Evolutionary conservation across 2,888 invertebrate genomes (phyloP).

Genomic region (Philopedon plagiatum): DNA sequence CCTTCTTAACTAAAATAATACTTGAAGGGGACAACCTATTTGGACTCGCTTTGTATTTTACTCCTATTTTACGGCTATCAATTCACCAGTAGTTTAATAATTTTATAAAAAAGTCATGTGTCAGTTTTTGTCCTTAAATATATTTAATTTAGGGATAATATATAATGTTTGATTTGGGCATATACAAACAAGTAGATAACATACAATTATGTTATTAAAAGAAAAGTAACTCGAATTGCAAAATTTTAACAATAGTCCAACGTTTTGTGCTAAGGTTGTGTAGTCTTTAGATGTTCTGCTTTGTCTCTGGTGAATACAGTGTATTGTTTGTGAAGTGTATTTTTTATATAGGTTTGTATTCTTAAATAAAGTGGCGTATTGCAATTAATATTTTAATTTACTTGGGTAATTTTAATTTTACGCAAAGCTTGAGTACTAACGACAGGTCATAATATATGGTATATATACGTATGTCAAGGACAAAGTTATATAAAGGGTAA

Average conservation of each 20-base stretch:
- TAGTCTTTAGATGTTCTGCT: neutral
- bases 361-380: neutral
- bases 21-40: too few species aligned
- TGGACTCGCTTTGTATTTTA: too few species aligned
- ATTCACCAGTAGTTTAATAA: neutral
- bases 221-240: neutral
- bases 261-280: neutral
- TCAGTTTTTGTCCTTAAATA: neutral
- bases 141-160: conserved; percentile 3
- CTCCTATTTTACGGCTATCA: too few species aligned
- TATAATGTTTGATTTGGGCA: neutral
- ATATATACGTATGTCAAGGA: too few species aligned
- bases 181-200: conserved; percentile 7
- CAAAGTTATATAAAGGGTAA: too few species aligned
- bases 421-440: too few species aligned
- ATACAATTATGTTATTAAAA: neutral
- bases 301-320: neutral
- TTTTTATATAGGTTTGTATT: neutral
- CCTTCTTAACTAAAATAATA: too few species aligned
- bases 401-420: too few species aligned
- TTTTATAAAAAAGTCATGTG: neutral
- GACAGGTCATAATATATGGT: too few species aligned
- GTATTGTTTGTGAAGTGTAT: neutral
- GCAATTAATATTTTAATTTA: neutral
- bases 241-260: neutral